Evolutionary conservation across 2,888 invertebrate genomes (phyloP).

Genomic region (Volucella bombylans): DNA sequence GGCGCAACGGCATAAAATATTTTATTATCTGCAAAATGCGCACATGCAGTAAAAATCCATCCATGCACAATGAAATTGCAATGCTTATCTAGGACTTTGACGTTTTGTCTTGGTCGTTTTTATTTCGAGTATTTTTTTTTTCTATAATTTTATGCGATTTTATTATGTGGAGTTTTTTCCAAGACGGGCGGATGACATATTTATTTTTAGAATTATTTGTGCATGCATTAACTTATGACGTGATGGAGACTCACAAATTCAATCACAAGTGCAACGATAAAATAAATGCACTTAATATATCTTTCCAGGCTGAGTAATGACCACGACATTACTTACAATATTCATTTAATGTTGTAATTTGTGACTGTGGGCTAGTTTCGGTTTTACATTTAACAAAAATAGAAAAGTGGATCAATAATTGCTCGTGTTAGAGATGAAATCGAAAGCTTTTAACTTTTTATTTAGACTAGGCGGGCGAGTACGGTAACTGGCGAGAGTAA

Average conservation of each 20-base stretch:
- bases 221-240: constrained; percentile 32
- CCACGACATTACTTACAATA: not conserved
- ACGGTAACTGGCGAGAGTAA: too few relatives aligned
- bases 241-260: constrained; percentile 24
- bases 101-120: constrained; percentile 26
- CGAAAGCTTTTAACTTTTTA: too few relatives aligned
- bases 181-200: constrained; percentile 44
- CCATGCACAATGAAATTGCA: constrained; percentile 34
- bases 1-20: constrained; percentile 18
- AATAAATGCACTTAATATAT: not conserved
- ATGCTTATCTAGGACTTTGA: constrained; percentile 52
- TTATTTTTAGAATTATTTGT: constrained; percentile 49
- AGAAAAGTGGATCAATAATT: too few relatives aligned
- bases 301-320: constrained; percentile 11
- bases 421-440: too few relatives aligned
- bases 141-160: constrained; percentile 31
- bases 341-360: not conserved
- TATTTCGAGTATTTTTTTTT: constrained; percentile 10
- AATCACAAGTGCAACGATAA: not conserved
- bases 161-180: not conserved
- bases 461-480: too few relatives aligned
- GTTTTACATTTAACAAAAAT: not conserved
- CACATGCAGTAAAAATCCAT: constrained; percentile 18
- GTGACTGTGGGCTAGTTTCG: not conserved
- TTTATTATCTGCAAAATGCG: constrained; percentile 38